phyloP scores from a whole-genome alignment of 2,888 invertebrate species.

The Onthophagus sagittarius region DNA sequence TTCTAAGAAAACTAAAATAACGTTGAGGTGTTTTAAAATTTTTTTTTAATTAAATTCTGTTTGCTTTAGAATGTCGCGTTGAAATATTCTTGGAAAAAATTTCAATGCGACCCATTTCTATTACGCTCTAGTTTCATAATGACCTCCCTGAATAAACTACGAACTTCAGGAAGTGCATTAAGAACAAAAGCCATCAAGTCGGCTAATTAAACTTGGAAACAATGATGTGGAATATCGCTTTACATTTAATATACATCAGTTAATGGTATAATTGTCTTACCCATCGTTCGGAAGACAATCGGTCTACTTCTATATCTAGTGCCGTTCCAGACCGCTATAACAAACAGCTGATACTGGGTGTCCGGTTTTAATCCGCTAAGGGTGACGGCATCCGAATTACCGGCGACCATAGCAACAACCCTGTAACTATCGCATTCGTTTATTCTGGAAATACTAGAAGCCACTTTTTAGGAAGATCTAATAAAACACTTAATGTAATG shows the following conservation, averaged over 20 bases:
- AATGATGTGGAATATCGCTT: no score
- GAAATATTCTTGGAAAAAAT: no score
- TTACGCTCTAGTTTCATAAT: no score
- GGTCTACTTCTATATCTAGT: constrained; percentile 81
- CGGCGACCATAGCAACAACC: constrained; percentile 87
- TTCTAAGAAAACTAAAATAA: neutral
- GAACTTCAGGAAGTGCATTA: no score
- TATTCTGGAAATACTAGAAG: constrained; percentile 35
- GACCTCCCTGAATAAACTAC: no score
- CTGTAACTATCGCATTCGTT: constrained; percentile 76
- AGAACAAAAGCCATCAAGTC: no score
- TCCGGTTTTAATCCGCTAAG: constrained; percentile 77
- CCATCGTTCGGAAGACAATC: constrained; percentile 86
- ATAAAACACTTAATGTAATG: no score
- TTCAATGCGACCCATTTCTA: no score
- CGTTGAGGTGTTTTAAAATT: neutral
- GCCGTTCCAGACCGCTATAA: constrained; percentile 79
- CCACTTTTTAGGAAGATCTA: no score
- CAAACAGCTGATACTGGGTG: constrained; percentile 84
- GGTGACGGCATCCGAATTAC: constrained; percentile 82
- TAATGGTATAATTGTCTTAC: constrained; percentile 48
- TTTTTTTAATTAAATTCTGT: neutral
- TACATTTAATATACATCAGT: no score
- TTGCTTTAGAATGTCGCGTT: no score
- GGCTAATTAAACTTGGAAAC: no score